Base-by-base conservation (phyloP, 1,140 invertebrate genomes). In the Euwallacea similis region DNA sequence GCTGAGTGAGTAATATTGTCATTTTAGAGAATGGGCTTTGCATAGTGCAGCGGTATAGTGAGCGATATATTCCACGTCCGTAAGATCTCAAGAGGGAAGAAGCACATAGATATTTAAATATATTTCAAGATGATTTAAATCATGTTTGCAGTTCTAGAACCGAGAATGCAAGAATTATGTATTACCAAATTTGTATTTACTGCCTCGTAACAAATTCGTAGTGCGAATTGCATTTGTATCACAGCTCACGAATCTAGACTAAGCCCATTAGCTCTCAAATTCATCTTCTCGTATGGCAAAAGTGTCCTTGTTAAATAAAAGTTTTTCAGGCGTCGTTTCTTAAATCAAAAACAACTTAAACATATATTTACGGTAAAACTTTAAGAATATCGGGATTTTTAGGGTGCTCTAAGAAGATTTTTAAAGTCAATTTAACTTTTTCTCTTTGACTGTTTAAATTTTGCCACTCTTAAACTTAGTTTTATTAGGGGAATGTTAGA, bases 361-460 rank as follows among this genome's bases (percentile, higher is more conserved):
- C 66, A 68, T 68, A 68, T 68, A 68, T 68, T 68, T 68, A 68
- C 56, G 56, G 58, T 47, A 61, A 68, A 68, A 68, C 43, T 68
- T 68, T 54, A 13, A 47, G 58, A 68, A 68, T 67, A 67, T 61
- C 44, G 56, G 56, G 66, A 61, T 54, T 68, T 68, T 68, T 68
- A 58, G 56, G 66, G 56, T 60, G 56, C 43, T 68, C 56, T 68
- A 60, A 60, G 15, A 61, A 68, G 66, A 68, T 68, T 68, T 68
- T 68, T 68, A 61, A 68, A 68, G 66, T 68, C 66, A 68, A 68
- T 68, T 68, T 68, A 68, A 68, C 66, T 68, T 68, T 68, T 68
- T 68, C 56, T 68, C 10, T 68, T 68, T 68, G 58, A 46, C 56
- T 68, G 56, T 68, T 68, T 68, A 68, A 68, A 68, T 68, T 68